Percentiles rank a stretch among this genome's conserved stretches.
phyloP scores from a whole-genome alignment of 2,113 vertebrate species.

The Tupaia chinensis region DNA sequence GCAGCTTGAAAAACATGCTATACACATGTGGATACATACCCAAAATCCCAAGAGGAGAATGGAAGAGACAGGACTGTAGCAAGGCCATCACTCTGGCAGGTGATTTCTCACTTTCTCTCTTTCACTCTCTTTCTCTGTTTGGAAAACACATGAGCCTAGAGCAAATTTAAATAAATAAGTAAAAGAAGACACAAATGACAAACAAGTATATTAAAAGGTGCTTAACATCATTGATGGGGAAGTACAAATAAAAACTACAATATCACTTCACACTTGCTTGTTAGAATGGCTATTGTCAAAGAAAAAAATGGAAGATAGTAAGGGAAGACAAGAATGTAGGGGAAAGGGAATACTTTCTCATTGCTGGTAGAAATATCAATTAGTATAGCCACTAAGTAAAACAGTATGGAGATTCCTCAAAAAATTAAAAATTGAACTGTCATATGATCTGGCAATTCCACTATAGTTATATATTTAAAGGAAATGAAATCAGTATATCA shows the following conservation, averaged over 20 bases:
- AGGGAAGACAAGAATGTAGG: background rate
- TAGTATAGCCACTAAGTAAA: background rate
- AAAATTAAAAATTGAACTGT: background rate
- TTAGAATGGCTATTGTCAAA: background rate
- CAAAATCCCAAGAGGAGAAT: too few relatives aligned
- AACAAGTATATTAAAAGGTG: background rate
- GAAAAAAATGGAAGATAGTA: background rate
- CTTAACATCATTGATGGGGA: background rate
- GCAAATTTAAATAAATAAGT: too few relatives aligned
- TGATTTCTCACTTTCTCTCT: too few relatives aligned
- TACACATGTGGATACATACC: too few relatives aligned
- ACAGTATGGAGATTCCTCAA: background rate
- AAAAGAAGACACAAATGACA: background rate
- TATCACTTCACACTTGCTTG: background rate
- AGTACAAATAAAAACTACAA: background rate
- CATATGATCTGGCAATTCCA: background rate
- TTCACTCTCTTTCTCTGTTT: too few relatives aligned
- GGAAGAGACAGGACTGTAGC: too few relatives aligned
- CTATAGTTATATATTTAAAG: background rate
- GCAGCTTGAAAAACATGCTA: too few relatives aligned
- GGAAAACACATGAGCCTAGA: too few relatives aligned
- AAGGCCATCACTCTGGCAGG: too few relatives aligned
- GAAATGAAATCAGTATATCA: background rate
- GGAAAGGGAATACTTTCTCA: background rate
- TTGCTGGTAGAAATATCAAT: background rate